Evolutionary conservation across 2,113 vertebrate genomes (phyloP).

Genomic region (Sphaerodactylus townsendi): DNA sequence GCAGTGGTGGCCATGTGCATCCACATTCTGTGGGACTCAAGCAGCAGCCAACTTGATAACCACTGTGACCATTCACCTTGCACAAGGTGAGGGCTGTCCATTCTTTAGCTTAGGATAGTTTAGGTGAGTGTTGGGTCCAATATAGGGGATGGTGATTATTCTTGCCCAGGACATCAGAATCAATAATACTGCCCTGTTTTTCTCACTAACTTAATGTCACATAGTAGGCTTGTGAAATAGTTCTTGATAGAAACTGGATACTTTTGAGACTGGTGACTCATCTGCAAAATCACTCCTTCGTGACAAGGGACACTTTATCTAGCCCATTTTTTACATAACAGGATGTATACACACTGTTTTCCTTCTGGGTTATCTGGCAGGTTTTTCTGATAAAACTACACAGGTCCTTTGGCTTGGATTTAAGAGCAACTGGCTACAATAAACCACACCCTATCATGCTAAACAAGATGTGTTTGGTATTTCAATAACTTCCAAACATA

Average conservation of each 20-base stretch:
- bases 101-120: too few relatives aligned
- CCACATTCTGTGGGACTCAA: too few relatives aligned
- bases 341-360: not conserved
- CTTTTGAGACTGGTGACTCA: constrained; percentile 8
- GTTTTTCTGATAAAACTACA: not conserved
- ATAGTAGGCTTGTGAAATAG: not conserved
- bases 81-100: too few relatives aligned
- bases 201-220: not conserved
- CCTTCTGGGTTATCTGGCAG: not conserved
- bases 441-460: not conserved
- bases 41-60: too few relatives aligned
- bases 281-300: constrained; percentile 5
- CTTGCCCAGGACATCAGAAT: too few relatives aligned
- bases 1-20: too few relatives aligned
- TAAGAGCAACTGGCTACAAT: not conserved
- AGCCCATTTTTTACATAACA: not conserved
- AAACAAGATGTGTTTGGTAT: not conserved
- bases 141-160: too few relatives aligned
- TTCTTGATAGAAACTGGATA: not conserved
- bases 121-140: too few relatives aligned
- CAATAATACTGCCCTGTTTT: too few relatives aligned
- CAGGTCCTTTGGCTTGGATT: not conserved
- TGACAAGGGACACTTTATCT: not conserved
- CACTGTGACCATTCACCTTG: too few relatives aligned
- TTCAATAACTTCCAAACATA: not conserved